Percentiles rank a stretch among this genome's conserved stretches.
Evolutionary conservation across 2,888 invertebrate genomes (phyloP).

Genomic region (Dermolepida albohirtum): DNA sequence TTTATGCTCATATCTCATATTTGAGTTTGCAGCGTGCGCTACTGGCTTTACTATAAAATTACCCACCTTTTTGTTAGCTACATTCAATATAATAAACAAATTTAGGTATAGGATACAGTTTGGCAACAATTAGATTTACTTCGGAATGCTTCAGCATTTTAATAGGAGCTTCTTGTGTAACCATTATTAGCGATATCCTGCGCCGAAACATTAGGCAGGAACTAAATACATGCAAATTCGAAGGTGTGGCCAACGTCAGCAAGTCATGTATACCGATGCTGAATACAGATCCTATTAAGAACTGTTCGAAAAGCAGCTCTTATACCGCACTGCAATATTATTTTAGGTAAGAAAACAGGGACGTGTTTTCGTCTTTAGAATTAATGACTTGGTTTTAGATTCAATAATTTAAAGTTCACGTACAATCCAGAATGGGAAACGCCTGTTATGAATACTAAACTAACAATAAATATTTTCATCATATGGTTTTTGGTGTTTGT

Average conservation of each 20-base stretch:
- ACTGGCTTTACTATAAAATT: no score
- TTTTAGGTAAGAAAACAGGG: slow-evolving; percentile 27
- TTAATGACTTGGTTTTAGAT: slow-evolving; percentile 18
- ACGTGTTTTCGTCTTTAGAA: slow-evolving; percentile 34
- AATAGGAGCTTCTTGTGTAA: slow-evolving; percentile 17
- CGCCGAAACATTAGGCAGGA: background rate
- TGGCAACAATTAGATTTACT: slow-evolving; percentile 23
- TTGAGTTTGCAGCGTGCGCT: no score
- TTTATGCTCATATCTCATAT: no score
- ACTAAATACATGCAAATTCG: background rate
- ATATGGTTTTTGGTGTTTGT: slow-evolving; percentile 28
- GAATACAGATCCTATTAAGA: background rate
- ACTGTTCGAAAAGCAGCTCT: background rate
- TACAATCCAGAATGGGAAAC: background rate
- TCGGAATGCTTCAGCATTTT: slow-evolving; percentile 28
- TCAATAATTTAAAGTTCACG: slow-evolving; percentile 1
- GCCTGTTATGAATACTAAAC: background rate
- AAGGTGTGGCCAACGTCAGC: background rate
- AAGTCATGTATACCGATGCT: slow-evolving; percentile 21
- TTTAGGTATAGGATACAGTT: slow-evolving; percentile 35
- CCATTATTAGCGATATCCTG: slow-evolving; percentile 2
- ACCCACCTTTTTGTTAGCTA: no score
- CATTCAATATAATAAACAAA: no score
- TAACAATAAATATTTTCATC: background rate
- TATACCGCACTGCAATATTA: slow-evolving; percentile 28